A percentile compares a stretch with the other conserved stretches of the same genome.
phyloP scores from a whole-genome alignment of 1,140 invertebrate genomes.

The Carposina sasakii region DNA sequence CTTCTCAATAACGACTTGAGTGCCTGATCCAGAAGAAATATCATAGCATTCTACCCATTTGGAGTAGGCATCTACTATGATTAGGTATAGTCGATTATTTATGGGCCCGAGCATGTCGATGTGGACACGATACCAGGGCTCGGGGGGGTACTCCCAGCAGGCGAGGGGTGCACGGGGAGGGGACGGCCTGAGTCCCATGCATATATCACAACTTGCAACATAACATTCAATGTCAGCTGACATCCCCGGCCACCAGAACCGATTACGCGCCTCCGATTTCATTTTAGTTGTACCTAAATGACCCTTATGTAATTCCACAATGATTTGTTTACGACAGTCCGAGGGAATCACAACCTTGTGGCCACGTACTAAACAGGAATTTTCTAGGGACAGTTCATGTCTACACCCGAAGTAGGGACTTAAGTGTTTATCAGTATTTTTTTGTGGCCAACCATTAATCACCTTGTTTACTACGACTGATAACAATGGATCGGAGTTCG shows the following conservation, averaged over 20 bases:
- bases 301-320: constrained; percentile 8
- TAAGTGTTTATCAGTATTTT: not conserved
- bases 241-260: constrained; percentile 10
- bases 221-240: constrained; percentile 3
- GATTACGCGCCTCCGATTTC: constrained; percentile 7
- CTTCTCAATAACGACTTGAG: constrained; percentile 7
- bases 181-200: constrained; percentile 1
- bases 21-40: not conserved
- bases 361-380: not conserved
- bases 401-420: constrained; percentile 1
- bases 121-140: constrained; percentile 30
- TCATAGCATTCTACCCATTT: constrained; percentile 33
- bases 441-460: not conserved
- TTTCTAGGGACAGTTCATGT: not conserved
- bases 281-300: constrained; percentile 9
- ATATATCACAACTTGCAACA: constrained; percentile 3
- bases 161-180: constrained; percentile 3
- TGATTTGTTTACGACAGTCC: not conserved
- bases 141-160: constrained; percentile 22
- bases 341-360: constrained; percentile 5
- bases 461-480: not conserved
- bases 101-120: constrained; percentile 39
- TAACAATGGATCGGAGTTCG: not conserved
- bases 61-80: constrained; percentile 32
- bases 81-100: constrained; percentile 29